Conservation (phyloP, 2,113 vertebrate species). For the Nerophis ophidion region DNA sequence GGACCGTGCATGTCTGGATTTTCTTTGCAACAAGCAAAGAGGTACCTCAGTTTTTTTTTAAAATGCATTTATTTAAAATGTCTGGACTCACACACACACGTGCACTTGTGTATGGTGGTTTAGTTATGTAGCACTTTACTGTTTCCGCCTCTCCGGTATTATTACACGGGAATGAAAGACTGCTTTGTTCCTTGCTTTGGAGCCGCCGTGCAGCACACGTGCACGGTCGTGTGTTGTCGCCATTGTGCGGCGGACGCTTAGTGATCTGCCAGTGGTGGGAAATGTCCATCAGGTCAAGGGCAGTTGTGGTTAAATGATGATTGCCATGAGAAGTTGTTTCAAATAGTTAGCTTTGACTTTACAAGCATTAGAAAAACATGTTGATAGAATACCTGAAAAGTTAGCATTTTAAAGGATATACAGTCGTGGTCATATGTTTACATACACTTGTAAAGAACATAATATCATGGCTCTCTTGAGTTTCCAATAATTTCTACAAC, state of each 20-base stretch:
- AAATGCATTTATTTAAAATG: no score
- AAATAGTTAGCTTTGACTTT: no score
- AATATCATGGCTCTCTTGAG: no score
- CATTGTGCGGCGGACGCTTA: neutral
- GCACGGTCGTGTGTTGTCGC: neutral
- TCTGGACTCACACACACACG: neutral
- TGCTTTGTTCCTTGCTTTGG: conserved; percentile 22
- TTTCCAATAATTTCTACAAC: no score
- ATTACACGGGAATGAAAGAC: conserved; percentile 20
- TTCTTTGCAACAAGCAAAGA: no score
- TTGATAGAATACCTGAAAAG: no score
- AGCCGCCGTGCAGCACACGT: conserved; percentile 14
- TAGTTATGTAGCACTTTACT: conserved; percentile 22
- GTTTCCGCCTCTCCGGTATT: conserved; percentile 10
- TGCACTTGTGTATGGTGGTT: conserved; percentile 4
- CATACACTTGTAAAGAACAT: no score
- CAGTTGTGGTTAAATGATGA: neutral
- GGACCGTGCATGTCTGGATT: no score
- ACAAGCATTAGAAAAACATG: no score
- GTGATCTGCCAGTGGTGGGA: neutral
- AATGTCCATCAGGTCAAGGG: neutral
- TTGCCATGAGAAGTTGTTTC: neutral
- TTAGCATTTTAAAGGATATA: no score
- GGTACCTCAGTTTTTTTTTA: no score
- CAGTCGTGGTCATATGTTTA: no score